phyloP scores from a whole-genome alignment of 1,140 invertebrate genomes.

The Achroia grisella region DNA sequence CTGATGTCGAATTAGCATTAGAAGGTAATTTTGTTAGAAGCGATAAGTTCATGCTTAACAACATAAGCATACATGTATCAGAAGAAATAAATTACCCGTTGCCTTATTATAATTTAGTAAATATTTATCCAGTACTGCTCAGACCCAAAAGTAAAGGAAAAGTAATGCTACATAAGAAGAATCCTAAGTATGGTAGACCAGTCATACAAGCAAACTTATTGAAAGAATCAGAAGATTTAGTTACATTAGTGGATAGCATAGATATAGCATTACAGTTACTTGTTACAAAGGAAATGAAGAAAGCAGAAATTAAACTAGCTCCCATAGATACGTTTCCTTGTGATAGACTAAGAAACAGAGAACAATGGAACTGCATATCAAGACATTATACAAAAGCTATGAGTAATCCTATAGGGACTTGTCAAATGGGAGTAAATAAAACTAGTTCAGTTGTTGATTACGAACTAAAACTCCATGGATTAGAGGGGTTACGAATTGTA shows the following conservation, averaged over 20 bases:
- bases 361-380: conserved; percentile 80
- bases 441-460: conserved; percentile 74
- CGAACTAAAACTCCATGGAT: conserved; percentile 62
- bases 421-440: conserved; percentile 74
- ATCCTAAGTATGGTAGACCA: conserved; percentile 89
- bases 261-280: conserved; percentile 77
- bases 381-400: conserved; percentile 80
- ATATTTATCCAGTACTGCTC: conserved; percentile 86
- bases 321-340: conserved; percentile 62
- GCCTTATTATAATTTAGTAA: conserved; percentile 63
- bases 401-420: conserved; percentile 73
- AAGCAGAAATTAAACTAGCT: conserved; percentile 56
- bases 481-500: conserved; percentile 66
- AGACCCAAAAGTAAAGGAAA: conserved; percentile 85
- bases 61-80: conserved; percentile 48
- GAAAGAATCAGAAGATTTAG: conserved; percentile 85
- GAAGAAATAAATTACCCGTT: conserved; percentile 56
- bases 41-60: conserved; percentile 62
- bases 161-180: conserved; percentile 84
- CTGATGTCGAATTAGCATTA: conserved; percentile 55
- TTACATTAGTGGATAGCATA: conserved; percentile 86
- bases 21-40: conserved; percentile 64
- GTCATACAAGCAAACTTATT: conserved; percentile 94
- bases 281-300: conserved; percentile 61
- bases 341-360: conserved; percentile 57